Evolutionary conservation across 2,888 invertebrate species (phyloP), one percentile per base, ranked within the genome.

Genomic region (Ophion ventricosus): DNA sequence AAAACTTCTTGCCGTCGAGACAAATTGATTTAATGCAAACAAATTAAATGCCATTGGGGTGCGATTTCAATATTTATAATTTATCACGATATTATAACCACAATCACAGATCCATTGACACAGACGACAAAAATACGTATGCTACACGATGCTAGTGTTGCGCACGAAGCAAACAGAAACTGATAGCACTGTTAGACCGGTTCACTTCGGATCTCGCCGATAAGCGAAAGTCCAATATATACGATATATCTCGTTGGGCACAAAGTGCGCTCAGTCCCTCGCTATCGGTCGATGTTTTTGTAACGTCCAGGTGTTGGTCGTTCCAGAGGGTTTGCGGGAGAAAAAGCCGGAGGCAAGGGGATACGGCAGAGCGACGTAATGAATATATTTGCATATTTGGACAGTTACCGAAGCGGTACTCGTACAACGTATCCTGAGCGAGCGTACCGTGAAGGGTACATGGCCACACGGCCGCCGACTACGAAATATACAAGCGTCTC

Each of bases 311-410:
- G 86, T 79, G 82, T 72, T 75, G 79, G 74, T 83, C 69, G 74
- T 75, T 83, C 69, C 49, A 17, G 49, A n/a, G 76, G 43, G 57
- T 20, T 67, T 43, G 78, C 17, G 59, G 66, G 26, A 23, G 25
- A 63, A 57, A 73, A 70, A 66, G 57, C 49, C 75, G 83, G 83
- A 85, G 87, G 43, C 23, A 43, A 81, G 74, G 74, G 89, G 88
- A 88, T 89, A 88, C 87, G 88, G 86, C 88, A 85, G 87, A 88
- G 87, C 89, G 87, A 90, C 89, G 92, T 92, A 92, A 93, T 93
- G 93, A 93, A 93, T 93, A 93, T 92, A 93, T 93, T 93, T 93
- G 92, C 93, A 93, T 93, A 92, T 92, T 91, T 89, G 90, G 89
- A 88, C 91, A 90, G 92, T 92, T 92, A 92, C 91, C 88, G 90